Base-by-base conservation (phyloP, 2,888 invertebrate species). In the Pristionchus japonicus region DNA sequence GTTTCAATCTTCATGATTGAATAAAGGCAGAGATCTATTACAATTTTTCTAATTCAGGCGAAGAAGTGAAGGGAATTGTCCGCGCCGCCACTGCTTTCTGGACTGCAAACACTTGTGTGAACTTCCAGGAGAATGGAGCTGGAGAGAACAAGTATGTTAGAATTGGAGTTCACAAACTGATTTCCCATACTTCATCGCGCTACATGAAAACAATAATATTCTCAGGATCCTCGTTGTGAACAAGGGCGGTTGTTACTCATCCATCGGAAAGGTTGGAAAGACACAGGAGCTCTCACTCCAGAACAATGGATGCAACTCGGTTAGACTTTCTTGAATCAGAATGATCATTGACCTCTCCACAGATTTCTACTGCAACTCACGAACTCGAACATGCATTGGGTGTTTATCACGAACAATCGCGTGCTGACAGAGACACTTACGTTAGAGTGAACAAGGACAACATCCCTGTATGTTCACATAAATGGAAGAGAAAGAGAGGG, bases 31-130 rank as follows among this genome's bases (percentile, higher is more conserved):
- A n/a, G 49, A 49, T n/a, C 27, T 9, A 11, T 43, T 43, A 43
- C 6, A 43, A 6, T 6, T 6, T 43, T 11, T 43, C 43, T 9
- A 43, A n/a, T 47, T 83, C n/a, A 85, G 85, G 64, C 23, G 85
- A 85, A 15, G 40, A 85, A 15, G 37, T 85, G 17, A 85, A 85
- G 40, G 37, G 52, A 20, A 85, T 85, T 9, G 57, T 85, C 43
- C 85, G 85, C 17, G 85, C 37, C 6, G 85, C 85, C 27, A 64
- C 85, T 37, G 43, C 43, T 20, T 85, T 85, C 85, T 85, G 85
- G 85, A 64, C 61, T 61, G 64, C 85, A 3, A 85, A 85, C 43
- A 85, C 85, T 17, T 85, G 85, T 52, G 85, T 64, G 23, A 61
- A 64, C 85, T 85, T 85, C 85, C 61, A 40, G 27, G 85, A 85